These are phyloP conservation scores for Rhagoletis pomonella DNA, from an alignment of 1,140 invertebrate species.

Conservation along the genomic window DNA sequence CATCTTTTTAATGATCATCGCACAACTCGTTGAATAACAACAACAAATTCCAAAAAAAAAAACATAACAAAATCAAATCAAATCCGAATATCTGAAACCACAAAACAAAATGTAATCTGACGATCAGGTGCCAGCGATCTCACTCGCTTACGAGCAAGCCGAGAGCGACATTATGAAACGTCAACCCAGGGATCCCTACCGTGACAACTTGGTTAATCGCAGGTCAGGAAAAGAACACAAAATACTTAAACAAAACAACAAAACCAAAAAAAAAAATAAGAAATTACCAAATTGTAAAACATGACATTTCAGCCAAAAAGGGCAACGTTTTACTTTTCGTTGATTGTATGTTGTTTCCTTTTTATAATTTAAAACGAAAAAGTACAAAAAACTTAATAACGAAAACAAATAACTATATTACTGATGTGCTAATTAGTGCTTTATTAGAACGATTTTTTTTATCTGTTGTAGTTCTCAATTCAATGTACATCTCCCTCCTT, in stretches of 20 bases:
- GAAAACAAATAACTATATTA: not conserved
- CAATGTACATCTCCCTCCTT: conserved; percentile 35
- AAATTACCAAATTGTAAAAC: not conserved
- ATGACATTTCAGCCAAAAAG: not conserved
- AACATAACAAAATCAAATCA: not conserved
- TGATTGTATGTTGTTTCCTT: conserved; percentile 44
- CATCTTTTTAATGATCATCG: conserved; percentile 45
- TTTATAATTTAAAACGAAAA: conserved; percentile 29
- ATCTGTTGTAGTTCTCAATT: conserved; percentile 41
- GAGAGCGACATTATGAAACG: conserved; percentile 99
- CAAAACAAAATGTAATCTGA: not conserved
- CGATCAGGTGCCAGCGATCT: conserved; percentile 96
- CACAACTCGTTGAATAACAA: conserved; percentile 43
- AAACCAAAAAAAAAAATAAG: not conserved
- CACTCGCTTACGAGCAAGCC: conserved; percentile 99
- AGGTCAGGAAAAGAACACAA: conserved; percentile 78
- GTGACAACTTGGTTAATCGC: conserved; percentile 98
- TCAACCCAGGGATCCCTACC: conserved; percentile 96
- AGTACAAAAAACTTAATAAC: not conserved
- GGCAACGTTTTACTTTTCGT: conserved; percentile 5
- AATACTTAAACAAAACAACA: not conserved
- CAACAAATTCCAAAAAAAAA: not conserved
- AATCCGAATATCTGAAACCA: conserved; percentile 14
- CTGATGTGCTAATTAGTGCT: conserved; percentile 45
- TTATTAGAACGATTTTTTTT: conserved; percentile 6